Conservation (phyloP, 2,797 vertebrate genomes). For the Vireo griseus region DNA sequence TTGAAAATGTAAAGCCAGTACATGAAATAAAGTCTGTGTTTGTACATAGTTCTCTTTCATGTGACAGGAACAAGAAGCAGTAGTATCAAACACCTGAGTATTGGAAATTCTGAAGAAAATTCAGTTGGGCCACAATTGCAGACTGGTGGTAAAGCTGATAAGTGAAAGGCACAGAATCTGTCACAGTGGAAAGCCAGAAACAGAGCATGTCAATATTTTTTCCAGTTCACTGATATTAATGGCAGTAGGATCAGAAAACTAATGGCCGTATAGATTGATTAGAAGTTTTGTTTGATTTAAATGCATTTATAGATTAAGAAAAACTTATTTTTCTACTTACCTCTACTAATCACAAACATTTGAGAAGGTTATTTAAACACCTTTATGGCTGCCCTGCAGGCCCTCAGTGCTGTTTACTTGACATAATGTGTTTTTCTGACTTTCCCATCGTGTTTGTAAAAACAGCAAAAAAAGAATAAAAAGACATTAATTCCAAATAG, state of each 20-base stretch:
- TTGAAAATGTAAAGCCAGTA: not conserved
- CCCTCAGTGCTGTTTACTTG: not conserved
- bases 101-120: not conserved
- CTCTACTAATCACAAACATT: not conserved
- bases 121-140: not conserved
- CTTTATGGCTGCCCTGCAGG: not conserved
- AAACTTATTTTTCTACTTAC: not conserved
- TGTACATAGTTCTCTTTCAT: not conserved
- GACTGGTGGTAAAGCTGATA: not conserved
- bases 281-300: not conserved
- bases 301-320: not conserved
- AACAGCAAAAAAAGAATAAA: not conserved
- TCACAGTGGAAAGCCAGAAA: not conserved
- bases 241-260: not conserved
- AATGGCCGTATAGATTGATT: not conserved
- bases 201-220: not conserved
- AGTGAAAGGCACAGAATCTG: not conserved
- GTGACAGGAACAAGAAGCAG: not conserved
- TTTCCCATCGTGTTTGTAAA: slow-evolving; percentile 1
- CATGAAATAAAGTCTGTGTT: not conserved
- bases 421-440: not conserved
- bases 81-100: not conserved
- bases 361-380: slow-evolving; percentile 11
- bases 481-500: not conserved
- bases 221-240: not conserved